Conservation (phyloP, 2,113 vertebrate species). For the Oryzias celebensis region DNA sequence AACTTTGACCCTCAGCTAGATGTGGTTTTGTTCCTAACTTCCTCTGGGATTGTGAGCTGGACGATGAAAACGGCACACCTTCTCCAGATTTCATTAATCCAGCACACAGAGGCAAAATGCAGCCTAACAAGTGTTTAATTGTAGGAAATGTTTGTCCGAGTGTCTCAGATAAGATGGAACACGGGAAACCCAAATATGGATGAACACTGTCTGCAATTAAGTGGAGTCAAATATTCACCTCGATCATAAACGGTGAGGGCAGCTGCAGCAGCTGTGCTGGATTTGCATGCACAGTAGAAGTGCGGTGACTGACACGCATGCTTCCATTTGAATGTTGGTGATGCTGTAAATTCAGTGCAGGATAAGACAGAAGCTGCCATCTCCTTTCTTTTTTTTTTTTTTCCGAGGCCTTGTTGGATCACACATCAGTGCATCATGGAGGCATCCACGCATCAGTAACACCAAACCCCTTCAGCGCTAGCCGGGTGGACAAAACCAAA, state of each 20-base stretch:
- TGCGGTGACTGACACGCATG: neutral
- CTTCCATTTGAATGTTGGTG: constrained; percentile 21
- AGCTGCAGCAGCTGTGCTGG: neutral
- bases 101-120: neutral
- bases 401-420: constrained; percentile 5
- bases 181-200: too few relatives aligned
- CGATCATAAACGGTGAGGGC: constrained; percentile 3
- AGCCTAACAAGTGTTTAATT: constrained; percentile 22
- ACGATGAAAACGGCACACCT: constrained; percentile 33
- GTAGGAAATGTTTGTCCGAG: neutral
- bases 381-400: neutral
- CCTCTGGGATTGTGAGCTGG: constrained; percentile 23
- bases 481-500: too few relatives aligned
- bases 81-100: constrained; percentile 29
- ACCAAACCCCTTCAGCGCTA: too few relatives aligned
- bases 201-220: too few relatives aligned
- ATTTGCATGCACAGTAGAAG: constrained; percentile 44
- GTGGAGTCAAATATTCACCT: neutral
- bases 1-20: constrained; percentile 24
- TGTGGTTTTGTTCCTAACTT: constrained; percentile 51
- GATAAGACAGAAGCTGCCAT: constrained; percentile 12
- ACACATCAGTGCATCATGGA: constrained; percentile 1
- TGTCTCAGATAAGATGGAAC: too few relatives aligned
- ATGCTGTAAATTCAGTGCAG: neutral
- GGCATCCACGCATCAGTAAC: too few relatives aligned